Percentiles rank a stretch among this genome's conserved stretches.
These are phyloP conservation scores for Rhea pennata DNA, from an alignment of 2,113 vertebrate species.

Conservation along the genomic window DNA sequence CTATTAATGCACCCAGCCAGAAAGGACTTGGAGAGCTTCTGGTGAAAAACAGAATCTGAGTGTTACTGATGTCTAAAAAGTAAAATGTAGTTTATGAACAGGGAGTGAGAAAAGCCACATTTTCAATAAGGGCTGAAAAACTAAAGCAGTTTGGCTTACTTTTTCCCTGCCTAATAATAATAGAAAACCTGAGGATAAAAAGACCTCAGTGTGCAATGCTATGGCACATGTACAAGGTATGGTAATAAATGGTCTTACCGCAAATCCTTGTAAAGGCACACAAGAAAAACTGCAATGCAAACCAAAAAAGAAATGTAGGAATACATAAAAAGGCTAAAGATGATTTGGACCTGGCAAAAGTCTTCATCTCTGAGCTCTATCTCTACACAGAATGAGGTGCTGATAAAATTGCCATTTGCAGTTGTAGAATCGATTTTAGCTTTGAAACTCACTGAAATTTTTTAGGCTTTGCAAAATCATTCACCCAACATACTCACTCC, in stretches of 20 bases:
- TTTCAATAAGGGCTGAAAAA: not conserved
- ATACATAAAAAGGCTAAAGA: not conserved
- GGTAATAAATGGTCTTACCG: not conserved
- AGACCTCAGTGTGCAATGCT: not conserved
- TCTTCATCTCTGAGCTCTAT: not conserved
- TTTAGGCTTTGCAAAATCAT: not conserved
- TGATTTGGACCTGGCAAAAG: not conserved
- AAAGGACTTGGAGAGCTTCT: not conserved
- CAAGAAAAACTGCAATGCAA: not conserved
- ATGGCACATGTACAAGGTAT: accelerated
- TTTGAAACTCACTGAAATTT: not conserved
- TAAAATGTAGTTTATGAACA: not conserved
- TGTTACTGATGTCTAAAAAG: not conserved
- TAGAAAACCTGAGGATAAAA: not conserved
- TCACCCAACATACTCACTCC: not conserved
- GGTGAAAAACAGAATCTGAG: not conserved
- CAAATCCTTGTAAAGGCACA: not conserved
- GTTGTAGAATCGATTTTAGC: not conserved
- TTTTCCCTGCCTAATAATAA: not conserved
- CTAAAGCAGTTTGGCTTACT: not conserved
- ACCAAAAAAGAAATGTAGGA: not conserved
- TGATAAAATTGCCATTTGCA: not conserved
- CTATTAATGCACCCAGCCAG: not conserved
- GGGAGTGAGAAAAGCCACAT: not conserved
- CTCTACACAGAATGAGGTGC: not conserved